Evolutionary conservation across 2,888 invertebrate genomes (phyloP), one percentile per base, ranked within the genome.

Genomic region (Drosophila lacicola): DNA sequence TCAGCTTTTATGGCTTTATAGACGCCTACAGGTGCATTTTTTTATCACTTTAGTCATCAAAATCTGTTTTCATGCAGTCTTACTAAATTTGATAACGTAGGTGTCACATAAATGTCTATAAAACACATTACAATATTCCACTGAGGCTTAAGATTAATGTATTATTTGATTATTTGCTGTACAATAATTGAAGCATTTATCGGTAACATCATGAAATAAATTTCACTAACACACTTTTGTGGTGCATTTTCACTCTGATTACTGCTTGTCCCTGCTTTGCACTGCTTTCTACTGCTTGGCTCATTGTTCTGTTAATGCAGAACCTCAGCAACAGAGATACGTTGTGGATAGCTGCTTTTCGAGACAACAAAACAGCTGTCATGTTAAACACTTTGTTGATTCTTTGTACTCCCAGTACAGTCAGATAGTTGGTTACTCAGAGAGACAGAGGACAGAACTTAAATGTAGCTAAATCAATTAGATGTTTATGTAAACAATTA

Each of bases 241-340:
- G 29, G 8, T 8, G 29, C 2, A 29, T 29, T 29, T 8, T 29
- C 8, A 29, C 1, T 25, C 37, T 6, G 14, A 14, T 10, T 4
- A 25, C 37, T 51, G 45, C 34, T 50, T 51, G 21, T 0, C 9
- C 33, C 53, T 53, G 47, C 53, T 61, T 50, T 1, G 4, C 11
- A 50, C 54, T 55, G 57, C 39, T 51, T 70, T 61, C n/a, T 6
- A 36, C 44, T 56, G 57, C 46, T 47, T 63, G 11, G 3, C 8
- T 8, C 1, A 21, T 10, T 62, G 29, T 25, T 21, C 47, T 63
- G 47, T 63, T 49, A 19, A 29, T 2, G 5, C 25, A 13, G 1
- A 3, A 14, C 14, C 11, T 5, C 33, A 34, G 8, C 17, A 41
- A 58, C 62, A 62, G 34, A n/a, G n/a, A 37, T 2, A 39, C 0